Percentiles rank a stretch among this genome's conserved stretches.
Evolutionary conservation across 1,140 invertebrate species (phyloP).

Genomic region (Cryptotermes secundus): DNA sequence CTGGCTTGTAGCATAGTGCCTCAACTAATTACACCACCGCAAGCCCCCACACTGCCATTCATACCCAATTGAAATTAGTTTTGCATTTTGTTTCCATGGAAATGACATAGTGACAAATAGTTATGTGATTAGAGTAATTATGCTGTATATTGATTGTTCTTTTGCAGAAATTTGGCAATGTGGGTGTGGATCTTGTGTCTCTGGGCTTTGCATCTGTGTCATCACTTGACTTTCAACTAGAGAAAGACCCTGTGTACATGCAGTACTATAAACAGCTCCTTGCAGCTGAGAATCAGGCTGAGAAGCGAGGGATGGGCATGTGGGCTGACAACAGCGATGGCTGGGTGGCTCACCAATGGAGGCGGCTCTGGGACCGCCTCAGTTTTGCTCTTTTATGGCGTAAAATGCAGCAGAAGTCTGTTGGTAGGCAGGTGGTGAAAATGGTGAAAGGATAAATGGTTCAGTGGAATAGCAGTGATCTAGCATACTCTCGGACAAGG

Average conservation of each 20-base stretch:
- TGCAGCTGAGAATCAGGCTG: slow-evolving; percentile 31
- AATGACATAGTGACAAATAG: too few species aligned
- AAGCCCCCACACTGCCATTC: too few species aligned
- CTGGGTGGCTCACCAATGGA: background rate
- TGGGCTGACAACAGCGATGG: slow-evolving; percentile 33
- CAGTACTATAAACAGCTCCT: slow-evolving; percentile 37
- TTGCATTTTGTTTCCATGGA: too few species aligned
- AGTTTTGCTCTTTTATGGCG: background rate
- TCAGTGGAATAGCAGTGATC: too few species aligned
- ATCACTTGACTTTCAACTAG: slow-evolving; percentile 29
- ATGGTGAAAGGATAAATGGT: too few species aligned
- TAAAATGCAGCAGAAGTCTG: background rate
- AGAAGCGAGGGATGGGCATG: slow-evolving; percentile 33
- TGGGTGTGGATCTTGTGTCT: slow-evolving; percentile 35
- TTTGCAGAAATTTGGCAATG: slow-evolving; percentile 26
- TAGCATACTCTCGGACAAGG: too few species aligned
- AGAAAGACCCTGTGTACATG: slow-evolving; percentile 29
- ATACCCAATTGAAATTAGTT: too few species aligned
- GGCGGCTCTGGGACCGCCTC: background rate
- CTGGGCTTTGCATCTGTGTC: slow-evolving; percentile 38
- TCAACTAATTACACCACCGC: too few species aligned
- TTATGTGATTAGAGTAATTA: too few species aligned
- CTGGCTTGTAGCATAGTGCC: too few species aligned
- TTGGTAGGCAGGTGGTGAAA: background rate
- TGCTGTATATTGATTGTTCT: background rate